phyloP scores from a whole-genome alignment of 2,113 vertebrate species.

The Conger conger region DNA sequence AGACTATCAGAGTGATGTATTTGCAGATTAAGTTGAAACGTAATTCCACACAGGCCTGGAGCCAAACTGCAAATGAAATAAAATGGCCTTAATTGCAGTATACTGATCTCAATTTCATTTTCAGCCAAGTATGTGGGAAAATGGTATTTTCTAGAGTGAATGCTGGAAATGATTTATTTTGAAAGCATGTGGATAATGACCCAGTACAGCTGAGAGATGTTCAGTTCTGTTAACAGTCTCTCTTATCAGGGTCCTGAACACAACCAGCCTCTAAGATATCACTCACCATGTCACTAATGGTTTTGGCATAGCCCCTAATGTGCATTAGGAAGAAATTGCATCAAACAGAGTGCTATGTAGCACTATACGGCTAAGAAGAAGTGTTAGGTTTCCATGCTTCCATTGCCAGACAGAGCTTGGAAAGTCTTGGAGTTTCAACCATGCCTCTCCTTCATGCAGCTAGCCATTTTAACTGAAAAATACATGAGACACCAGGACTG shows the following conservation, averaged over 20 bases:
- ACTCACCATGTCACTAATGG: neutral
- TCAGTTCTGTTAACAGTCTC: neutral
- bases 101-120: neutral
- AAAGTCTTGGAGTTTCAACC: neutral
- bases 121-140: neutral
- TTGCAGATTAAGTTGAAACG: neutral
- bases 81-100: neutral
- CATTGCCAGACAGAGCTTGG: neutral
- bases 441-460: neutral
- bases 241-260: neutral
- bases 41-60: neutral
- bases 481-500: neutral
- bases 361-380: neutral
- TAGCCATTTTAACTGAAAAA: neutral
- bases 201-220: neutral
- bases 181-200: neutral
- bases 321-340: slow-evolving; percentile 13
- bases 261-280: neutral
- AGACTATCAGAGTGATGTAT: neutral
- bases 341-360: slow-evolving; percentile 7
- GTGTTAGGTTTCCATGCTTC: neutral
- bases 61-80: neutral
- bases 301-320: slow-evolving; percentile 3
- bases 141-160: neutral
- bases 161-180: neutral